These are phyloP conservation scores for Hedya salicella DNA, from an alignment of 2,888 invertebrate genomes.

Conservation along the genomic window DNA sequence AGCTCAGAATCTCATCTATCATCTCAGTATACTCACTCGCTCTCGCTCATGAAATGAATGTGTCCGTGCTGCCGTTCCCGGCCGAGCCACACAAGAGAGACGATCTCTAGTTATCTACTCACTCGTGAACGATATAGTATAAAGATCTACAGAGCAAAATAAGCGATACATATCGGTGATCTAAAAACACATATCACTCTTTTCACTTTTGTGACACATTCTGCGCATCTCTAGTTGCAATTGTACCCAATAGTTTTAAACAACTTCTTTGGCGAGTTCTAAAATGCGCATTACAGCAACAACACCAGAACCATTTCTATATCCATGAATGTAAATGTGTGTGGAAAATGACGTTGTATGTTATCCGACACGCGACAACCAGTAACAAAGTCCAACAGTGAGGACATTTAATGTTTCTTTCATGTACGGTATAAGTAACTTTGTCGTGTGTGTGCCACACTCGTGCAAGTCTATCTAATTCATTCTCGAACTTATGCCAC, in stretches of 20 bases:
- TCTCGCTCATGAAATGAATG: no score
- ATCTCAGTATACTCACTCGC: no score
- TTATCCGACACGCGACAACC: constrained; percentile 6
- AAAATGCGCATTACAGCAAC: constrained; percentile 10
- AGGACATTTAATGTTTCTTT: constrained; percentile 24
- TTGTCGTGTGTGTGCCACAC: background rate
- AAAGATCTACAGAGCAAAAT: no score
- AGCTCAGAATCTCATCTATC: no score
- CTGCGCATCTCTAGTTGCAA: no score
- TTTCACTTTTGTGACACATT: no score
- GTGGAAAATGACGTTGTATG: constrained; percentile 2
- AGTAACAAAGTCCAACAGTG: background rate
- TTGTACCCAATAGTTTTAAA: constrained; percentile 4
- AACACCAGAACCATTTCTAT: constrained; percentile 3
- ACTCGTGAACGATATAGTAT: no score
- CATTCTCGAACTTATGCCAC: background rate
- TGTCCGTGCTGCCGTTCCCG: no score
- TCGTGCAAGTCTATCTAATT: background rate
- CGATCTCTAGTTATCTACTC: no score
- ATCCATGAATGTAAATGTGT: constrained; percentile 22
- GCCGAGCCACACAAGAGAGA: no score
- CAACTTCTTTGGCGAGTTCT: background rate
- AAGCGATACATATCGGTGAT: no score
- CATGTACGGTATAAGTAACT: constrained; percentile 4
- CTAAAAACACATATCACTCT: no score